Percentiles rank a stretch among this genome's conserved stretches.
Evolutionary conservation across 2,797 vertebrate species (phyloP).

Genomic region (Trichosurus vulpecula): DNA sequence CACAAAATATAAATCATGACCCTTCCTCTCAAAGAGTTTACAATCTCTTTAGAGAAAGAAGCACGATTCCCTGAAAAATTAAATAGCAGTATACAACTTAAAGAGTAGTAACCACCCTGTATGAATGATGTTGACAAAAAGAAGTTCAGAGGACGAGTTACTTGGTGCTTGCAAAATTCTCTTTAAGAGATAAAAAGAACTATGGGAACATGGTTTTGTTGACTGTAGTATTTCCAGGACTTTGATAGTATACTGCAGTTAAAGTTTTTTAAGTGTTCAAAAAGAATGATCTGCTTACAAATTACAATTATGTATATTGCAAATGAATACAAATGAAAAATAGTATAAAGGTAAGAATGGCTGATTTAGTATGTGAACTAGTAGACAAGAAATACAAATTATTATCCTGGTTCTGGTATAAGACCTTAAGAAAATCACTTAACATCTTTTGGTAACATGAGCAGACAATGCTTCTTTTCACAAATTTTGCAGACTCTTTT

Average conservation of each 20-base stretch:
- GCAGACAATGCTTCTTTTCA: slow-evolving; percentile 7
- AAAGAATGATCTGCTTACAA: slow-evolving; percentile 42
- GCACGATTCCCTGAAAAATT: neutral
- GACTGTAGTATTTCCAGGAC: slow-evolving; percentile 25
- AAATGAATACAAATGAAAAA: neutral
- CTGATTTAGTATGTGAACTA: neutral
- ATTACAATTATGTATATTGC: slow-evolving; percentile 8
- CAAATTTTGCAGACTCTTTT: neutral
- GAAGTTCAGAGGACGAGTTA: no score
- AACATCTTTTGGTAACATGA: neutral
- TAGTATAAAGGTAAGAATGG: neutral
- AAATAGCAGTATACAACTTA: neutral
- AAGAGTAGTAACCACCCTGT: neutral
- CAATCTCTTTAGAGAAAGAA: slow-evolving; percentile 28
- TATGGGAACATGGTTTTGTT: neutral
- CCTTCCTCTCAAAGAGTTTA: slow-evolving; percentile 17
- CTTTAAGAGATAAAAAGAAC: neutral
- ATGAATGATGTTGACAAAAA: neutral
- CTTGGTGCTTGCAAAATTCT: neutral
- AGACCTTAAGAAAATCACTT: slow-evolving; percentile 9
- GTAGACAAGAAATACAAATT: neutral
- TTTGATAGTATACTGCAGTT: neutral
- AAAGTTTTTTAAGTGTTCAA: slow-evolving; percentile 48
- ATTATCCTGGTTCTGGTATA: neutral
- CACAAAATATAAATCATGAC: slow-evolving; percentile 22